Evolutionary conservation across 64 coral and sea anemone genomes (phyloP).

Genomic region (Porites lutea): DNA sequence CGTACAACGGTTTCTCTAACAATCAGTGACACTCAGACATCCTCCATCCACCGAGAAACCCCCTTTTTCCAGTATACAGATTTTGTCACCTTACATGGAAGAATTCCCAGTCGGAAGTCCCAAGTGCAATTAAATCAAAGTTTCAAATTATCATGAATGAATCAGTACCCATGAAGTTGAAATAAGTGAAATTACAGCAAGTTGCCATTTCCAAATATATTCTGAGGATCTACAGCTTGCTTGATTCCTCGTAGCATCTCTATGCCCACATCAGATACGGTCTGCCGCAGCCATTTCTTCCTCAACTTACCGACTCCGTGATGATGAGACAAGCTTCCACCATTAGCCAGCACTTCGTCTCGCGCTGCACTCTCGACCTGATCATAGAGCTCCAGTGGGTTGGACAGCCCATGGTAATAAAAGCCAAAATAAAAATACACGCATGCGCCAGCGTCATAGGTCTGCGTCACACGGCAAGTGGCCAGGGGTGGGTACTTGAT

Average conservation of each 20-base stretch:
- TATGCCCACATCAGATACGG: conserved; percentile 91
- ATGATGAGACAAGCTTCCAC: conserved; percentile 94
- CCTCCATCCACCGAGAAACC: too few relatives aligned
- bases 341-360: conserved; percentile 94
- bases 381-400: conserved; percentile 85
- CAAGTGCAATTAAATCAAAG: too few relatives aligned
- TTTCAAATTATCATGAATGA: too few relatives aligned
- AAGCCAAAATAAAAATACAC: conserved; percentile 99
- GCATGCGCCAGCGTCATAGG: conserved; percentile 95
- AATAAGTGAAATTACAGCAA: neutral
- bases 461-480: conserved; percentile 95
- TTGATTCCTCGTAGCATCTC: conserved; percentile 88
- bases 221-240: conserved; percentile 90
- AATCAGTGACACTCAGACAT: too few relatives aligned
- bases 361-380: conserved; percentile 80
- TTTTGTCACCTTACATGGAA: too few relatives aligned
- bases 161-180: neutral
- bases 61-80: too few relatives aligned
- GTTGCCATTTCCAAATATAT: conserved; percentile 95
- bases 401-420: conserved; percentile 79
- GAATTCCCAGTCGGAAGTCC: too few relatives aligned
- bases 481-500: conserved; percentile 78
- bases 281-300: conserved; percentile 92
- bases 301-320: conserved; percentile 95
- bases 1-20: too few relatives aligned